A percentile compares a stretch with the other conserved stretches of the same genome.
Conservation (phyloP, 1,140 invertebrate species). For the Cecropterus lyciades region DNA sequence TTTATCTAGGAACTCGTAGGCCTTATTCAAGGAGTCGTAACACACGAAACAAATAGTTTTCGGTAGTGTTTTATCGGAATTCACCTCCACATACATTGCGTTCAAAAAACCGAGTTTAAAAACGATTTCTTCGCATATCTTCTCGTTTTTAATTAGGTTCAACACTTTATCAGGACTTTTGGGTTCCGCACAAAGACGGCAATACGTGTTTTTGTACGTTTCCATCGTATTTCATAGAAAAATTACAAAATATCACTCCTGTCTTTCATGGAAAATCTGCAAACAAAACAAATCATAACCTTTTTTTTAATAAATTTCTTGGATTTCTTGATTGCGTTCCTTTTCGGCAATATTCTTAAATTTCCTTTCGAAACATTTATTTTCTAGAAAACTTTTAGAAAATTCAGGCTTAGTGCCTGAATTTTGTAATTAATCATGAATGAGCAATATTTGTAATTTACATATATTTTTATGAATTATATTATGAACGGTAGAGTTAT, state of each 20-base stretch:
- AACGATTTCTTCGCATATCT: conserved; percentile 53
- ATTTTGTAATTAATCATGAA: too few species aligned
- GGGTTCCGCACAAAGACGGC: conserved; percentile 66
- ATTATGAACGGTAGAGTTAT: too few species aligned
- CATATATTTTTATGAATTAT: too few species aligned
- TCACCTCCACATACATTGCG: conserved; percentile 57
- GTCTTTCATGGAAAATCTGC: background rate
- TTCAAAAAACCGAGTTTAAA: conserved; percentile 62
- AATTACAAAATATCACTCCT: background rate
- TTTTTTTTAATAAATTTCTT: background rate
- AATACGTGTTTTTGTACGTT: conserved; percentile 51
- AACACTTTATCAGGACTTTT: conserved; percentile 58
- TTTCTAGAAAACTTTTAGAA: too few species aligned
- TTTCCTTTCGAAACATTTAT: too few species aligned
- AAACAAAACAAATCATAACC: conserved; percentile 16
- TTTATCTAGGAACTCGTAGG: conserved; percentile 60
- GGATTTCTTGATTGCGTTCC: background rate
- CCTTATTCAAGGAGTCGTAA: conserved; percentile 60
- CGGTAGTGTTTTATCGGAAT: conserved; percentile 52
- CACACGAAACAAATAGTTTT: conserved; percentile 71
- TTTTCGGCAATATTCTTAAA: too few species aligned
- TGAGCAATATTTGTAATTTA: too few species aligned
- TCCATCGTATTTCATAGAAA: conserved; percentile 53
- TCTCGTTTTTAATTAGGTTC: conserved; percentile 50
- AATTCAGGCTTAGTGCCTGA: too few species aligned